Evolutionary conservation across 2,888 invertebrate species (phyloP), one percentile per base, ranked within the genome.

Genomic region (Clunio marinus): DNA sequence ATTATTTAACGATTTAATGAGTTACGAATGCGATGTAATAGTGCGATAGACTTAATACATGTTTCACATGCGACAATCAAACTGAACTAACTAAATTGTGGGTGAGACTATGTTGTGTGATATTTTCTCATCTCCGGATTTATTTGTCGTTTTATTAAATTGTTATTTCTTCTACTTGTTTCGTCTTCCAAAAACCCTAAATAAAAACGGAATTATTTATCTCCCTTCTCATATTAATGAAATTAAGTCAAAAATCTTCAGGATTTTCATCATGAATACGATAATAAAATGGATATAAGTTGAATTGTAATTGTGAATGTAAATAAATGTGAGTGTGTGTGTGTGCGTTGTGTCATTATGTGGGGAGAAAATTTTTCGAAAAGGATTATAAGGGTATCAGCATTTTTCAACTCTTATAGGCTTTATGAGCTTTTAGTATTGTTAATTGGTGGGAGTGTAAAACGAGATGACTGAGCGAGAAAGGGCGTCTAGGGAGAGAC

Each of bases 81-180:
- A 41, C 2, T 15, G 15, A 51, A 51, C 51, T 51, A 51, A 17
- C n/a, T n/a, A n/a, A 32, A 32, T 7, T 22, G 5, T 17, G 51
- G 51, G 51, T 51, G 5, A 17, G 22, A 51, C 20, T 51, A 15
- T 7, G 22, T 13, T 51, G 51, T 51, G 51, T 51, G 51, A 57
- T 25, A 63, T 46, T 63, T 63, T 27, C 46, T 17, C 46, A 45
- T 63, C 63, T 46, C 27, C 59, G 20, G 27, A 27, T 25, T 62
- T 46, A 37, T 63, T 63, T 63, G 63, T 28, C 63, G 41, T 63
- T 63, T 63, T 46, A 63, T 63, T 63, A 63, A 63, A 63, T 63
- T 63, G 63, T 63, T 63, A 63, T 63, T 63, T 41, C 41, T 63
- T 46, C 45, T 45, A 13, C 15, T 37, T 41, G 28, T 37, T 24